Percentiles rank a stretch among this genome's conserved stretches.
phyloP scores from a whole-genome alignment of 2,797 vertebrate genomes.

The Myiothlypis chrysogaster region DNA sequence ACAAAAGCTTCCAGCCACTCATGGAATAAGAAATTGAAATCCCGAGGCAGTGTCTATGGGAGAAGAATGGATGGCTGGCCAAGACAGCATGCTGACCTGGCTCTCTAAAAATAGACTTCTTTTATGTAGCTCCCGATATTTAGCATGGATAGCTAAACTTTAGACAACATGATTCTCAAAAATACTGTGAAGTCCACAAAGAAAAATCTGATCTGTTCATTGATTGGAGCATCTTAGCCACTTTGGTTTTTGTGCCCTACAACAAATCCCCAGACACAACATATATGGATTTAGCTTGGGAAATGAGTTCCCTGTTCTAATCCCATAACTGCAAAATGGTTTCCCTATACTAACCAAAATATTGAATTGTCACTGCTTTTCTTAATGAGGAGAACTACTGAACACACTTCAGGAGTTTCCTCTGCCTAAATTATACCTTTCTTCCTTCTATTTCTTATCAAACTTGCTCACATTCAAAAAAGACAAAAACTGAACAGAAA shows the following conservation, averaged over 20 bases:
- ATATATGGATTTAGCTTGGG: slow-evolving; percentile 13
- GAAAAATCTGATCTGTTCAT: slow-evolving; percentile 30
- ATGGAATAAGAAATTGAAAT: slow-evolving; percentile 36
- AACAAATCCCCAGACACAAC: slow-evolving; percentile 25
- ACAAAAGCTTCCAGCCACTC: slow-evolving; percentile 37
- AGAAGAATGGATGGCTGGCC: neutral
- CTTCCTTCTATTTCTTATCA: slow-evolving; percentile 17
- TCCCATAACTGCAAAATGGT: neutral
- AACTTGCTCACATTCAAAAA: neutral
- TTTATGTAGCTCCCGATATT: slow-evolving; percentile 19
- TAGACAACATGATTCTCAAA: slow-evolving; percentile 43
- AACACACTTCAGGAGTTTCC: neutral
- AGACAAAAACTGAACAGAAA: neutral
- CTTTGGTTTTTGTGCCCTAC: neutral
- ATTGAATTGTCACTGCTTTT: slow-evolving; percentile 27
- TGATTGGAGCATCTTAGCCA: slow-evolving; percentile 32
- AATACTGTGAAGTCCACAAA: slow-evolving; percentile 38
- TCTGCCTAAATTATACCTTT: slow-evolving; percentile 38
- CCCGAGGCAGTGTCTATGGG: neutral
- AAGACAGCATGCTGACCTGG: neutral
- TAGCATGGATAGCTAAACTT: slow-evolving; percentile 37
- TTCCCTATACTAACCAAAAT: slow-evolving; percentile 24
- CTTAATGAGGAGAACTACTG: neutral
- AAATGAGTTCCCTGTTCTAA: slow-evolving; percentile 42
- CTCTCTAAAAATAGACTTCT: slow-evolving; percentile 18